These are phyloP conservation scores for Drosophila flavopinicola DNA, from an alignment of 2,888 invertebrate species.

Conservation along the genomic window DNA sequence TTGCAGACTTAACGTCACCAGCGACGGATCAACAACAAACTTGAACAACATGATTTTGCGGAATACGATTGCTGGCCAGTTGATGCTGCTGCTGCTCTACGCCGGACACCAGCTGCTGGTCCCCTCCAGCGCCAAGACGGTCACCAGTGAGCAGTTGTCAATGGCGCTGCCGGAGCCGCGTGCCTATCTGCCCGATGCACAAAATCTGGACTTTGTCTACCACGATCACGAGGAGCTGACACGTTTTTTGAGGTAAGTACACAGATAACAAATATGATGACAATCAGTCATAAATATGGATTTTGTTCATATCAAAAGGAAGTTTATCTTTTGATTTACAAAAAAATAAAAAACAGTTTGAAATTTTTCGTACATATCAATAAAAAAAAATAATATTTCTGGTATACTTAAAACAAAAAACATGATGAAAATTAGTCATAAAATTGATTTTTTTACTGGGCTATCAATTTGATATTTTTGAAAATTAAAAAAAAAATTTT, in stretches of 20 bases:
- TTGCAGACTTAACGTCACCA: constrained; percentile 63
- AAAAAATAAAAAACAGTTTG: too few relatives aligned
- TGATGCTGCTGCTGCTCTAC: constrained; percentile 47
- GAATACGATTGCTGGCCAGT: constrained; percentile 58
- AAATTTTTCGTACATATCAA: too few relatives aligned
- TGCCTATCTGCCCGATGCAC: constrained; percentile 83
- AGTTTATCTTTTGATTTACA: too few relatives aligned
- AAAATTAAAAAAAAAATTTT: too few relatives aligned
- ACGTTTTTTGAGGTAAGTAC: constrained; percentile 88
- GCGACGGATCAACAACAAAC: constrained; percentile 32
- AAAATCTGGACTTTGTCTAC: constrained; percentile 90
- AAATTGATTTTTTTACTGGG: too few relatives aligned
- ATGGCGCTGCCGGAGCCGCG: constrained; percentile 81
- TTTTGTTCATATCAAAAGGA: too few relatives aligned
- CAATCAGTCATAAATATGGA: too few relatives aligned
- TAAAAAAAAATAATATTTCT: too few relatives aligned
- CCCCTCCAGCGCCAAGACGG: constrained; percentile 66
- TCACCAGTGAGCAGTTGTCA: constrained; percentile 48
- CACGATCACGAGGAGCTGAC: constrained; percentile 95
- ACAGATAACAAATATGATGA: too few relatives aligned
- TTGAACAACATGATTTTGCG: constrained; percentile 74
- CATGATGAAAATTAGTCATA: too few relatives aligned
- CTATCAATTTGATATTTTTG: too few relatives aligned
- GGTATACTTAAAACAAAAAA: too few relatives aligned
- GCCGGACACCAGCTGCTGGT: constrained; percentile 44